Evolutionary conservation across 2,888 invertebrate genomes (phyloP), one percentile per base, ranked within the genome.

Genomic region (Cerceris rybyensis): DNA sequence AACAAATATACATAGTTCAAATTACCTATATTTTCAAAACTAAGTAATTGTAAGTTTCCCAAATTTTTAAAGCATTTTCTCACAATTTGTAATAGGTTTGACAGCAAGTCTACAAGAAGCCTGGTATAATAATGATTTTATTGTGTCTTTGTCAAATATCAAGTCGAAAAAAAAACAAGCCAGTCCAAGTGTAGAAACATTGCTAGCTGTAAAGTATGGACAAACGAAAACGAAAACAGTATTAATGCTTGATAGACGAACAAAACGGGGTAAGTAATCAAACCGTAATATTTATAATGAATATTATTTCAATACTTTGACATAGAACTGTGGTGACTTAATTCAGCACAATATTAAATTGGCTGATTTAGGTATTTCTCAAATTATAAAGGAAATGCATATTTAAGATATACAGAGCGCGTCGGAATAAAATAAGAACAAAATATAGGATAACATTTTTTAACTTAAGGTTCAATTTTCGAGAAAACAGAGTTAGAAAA

Each of bases 131-230:
- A 94, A 95, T 83, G 93, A 93, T 75, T 93, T 95, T 76, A 93
- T 94, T 28, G 90, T 95, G 50, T 93, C 93, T 7, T 86, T 95
- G 65, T 93, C 93, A 80, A 94, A 94, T 83, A 92, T 94, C 72
- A 94, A 93, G 82, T 93, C 93, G 1, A 93, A 93, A 76, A 93
- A 93, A 85, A 91, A 93, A 65, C 90, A 92, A 4, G 90, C 92
- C 9, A 90, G 92, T 52, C 86, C 92, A 13, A 39, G 54, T 49
- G 71, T 86, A 6, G 95, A 95, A 89, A 94, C 94, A 0, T 89
- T 95, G 4, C 92, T 95, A 75, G 93, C 93, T 2, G 92, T 94
- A 2, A 94, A 94, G 78, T 94, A 94, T 87, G 93, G 93, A 11
- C 93, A 93, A 64, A 92, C 93, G 0, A 93, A 93, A 70, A 93